phyloP scores from a whole-genome alignment of 2,888 invertebrate species.

The Cephonodes hylas region DNA sequence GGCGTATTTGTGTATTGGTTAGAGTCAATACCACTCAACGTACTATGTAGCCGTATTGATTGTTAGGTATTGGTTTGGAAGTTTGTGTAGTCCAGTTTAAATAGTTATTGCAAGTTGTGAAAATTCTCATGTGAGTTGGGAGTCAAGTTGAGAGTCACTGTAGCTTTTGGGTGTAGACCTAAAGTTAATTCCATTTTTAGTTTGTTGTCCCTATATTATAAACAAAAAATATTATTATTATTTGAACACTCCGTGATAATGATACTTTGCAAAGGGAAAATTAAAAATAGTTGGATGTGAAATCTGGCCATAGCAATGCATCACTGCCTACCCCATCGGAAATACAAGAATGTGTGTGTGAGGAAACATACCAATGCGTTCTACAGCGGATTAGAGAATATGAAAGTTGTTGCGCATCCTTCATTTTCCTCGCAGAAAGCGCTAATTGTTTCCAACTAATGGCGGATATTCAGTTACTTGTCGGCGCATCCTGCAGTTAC shows the following conservation, averaged over 20 bases:
- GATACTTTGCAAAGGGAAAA: too few relatives aligned
- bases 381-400: background rate
- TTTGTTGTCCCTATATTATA: too few relatives aligned
- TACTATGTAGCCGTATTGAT: background rate
- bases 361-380: background rate
- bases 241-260: background rate
- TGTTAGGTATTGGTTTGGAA: background rate
- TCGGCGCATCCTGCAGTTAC: too few relatives aligned
- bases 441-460: background rate
- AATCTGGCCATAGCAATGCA: too few relatives aligned
- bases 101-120: background rate
- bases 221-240: too few relatives aligned
- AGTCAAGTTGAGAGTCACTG: too few relatives aligned
- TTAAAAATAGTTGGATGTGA: too few relatives aligned
- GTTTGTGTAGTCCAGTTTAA: background rate
- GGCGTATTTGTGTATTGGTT: constrained; percentile 3
- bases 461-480: background rate
- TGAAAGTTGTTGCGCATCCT: constrained; percentile 4
- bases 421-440: constrained; percentile 1
- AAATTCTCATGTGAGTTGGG: too few relatives aligned
- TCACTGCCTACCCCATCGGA: too few relatives aligned
- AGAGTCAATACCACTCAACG: background rate
- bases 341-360: background rate
- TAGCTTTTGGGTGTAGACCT: too few relatives aligned
- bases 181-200: too few relatives aligned